Conservation (phyloP, 1,140 invertebrate species). For the Procambarus clarkii region DNA sequence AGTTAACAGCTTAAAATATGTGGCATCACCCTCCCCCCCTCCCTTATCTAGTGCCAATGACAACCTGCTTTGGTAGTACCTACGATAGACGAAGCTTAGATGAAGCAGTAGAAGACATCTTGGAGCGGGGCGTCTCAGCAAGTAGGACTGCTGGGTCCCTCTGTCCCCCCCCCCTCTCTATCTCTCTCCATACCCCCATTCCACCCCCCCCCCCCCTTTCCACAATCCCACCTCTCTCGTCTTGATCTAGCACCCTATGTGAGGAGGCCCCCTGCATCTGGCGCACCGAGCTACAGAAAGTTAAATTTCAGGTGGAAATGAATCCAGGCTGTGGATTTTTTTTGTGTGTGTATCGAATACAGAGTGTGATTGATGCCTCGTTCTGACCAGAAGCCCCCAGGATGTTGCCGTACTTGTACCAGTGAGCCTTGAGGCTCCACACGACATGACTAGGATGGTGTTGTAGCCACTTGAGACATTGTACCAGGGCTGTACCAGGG, state of each 20-base stretch:
- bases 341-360: too few relatives aligned
- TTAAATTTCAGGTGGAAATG: neutral
- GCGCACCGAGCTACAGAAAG: neutral
- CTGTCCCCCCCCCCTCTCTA: neutral
- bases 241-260: neutral
- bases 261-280: neutral
- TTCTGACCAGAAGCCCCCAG: too few relatives aligned
- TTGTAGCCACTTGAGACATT: too few relatives aligned
- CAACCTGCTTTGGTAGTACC: constrained; percentile 61
- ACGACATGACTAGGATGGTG: too few relatives aligned
- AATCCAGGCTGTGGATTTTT: neutral
- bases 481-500: too few relatives aligned
- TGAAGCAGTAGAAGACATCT: constrained; percentile 41
- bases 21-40: constrained; percentile 39
- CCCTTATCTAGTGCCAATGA: constrained; percentile 59
- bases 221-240: neutral
- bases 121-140: constrained; percentile 31
- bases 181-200: neutral
- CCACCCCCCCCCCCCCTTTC: neutral
- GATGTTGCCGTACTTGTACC: too few relatives aligned
- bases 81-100: constrained; percentile 25
- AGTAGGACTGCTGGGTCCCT: neutral
- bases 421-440: too few relatives aligned
- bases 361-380: too few relatives aligned
- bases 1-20: constrained; percentile 39